Evolutionary conservation across 2,888 invertebrate species (phyloP).

Genomic region (Drosophila yooni): DNA sequence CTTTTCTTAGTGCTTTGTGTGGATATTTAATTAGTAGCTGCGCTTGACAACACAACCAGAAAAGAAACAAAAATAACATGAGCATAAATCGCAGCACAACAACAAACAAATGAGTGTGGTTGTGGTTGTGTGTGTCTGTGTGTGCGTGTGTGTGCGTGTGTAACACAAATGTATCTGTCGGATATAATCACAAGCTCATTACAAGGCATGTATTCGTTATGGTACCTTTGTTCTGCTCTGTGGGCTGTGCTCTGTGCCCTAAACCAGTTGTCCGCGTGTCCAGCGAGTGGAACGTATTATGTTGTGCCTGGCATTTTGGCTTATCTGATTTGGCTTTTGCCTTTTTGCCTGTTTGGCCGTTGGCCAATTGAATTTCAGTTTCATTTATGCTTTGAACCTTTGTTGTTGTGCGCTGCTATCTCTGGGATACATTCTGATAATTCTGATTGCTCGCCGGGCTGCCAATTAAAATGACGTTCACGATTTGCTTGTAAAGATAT

Average conservation of each 20-base stretch:
- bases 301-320: constrained; percentile 51
- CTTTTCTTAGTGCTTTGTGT: constrained; percentile 15
- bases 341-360: constrained; percentile 30
- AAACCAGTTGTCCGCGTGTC: constrained; percentile 47
- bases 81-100: constrained; percentile 65
- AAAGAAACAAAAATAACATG: constrained; percentile 24
- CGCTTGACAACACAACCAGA: constrained; percentile 42
- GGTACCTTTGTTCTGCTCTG: constrained; percentile 24
- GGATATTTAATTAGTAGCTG: constrained; percentile 61
- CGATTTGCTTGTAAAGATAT: constrained; percentile 51
- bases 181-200: constrained; percentile 76
- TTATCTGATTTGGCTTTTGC: constrained; percentile 73
- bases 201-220: constrained; percentile 54
- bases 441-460: constrained; percentile 53
- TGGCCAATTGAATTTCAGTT: constrained; percentile 58
- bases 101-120: constrained; percentile 41
- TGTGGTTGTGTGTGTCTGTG: not conserved
- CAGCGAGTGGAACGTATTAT: constrained; percentile 55
- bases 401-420: constrained; percentile 30
- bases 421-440: constrained; percentile 54
- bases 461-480: constrained; percentile 74
- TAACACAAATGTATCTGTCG: constrained; percentile 68
- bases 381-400: constrained; percentile 52
- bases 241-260: constrained; percentile 13
- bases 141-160: constrained; percentile 13